Conservation (phyloP, 92 coral and sea anemone species). For the Zoanthus gigantus region DNA sequence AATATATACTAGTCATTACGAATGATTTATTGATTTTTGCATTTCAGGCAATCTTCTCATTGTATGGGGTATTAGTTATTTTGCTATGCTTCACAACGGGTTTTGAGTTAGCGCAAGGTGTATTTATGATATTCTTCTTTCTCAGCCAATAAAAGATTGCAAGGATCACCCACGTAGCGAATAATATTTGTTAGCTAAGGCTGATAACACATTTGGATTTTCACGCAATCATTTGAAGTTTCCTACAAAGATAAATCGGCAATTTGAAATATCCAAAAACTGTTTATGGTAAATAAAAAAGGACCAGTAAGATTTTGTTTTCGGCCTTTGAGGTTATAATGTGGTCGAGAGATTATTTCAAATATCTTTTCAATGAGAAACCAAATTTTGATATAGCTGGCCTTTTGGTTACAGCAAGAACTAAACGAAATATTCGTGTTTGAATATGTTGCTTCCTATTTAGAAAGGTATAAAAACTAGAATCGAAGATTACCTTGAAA, state of each 20-base stretch:
- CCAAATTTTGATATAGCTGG: neutral
- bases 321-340: neutral
- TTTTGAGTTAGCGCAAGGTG: slow-evolving; percentile 26
- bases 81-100: neutral
- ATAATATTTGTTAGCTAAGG: neutral
- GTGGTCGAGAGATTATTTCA: neutral
- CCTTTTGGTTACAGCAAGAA: slow-evolving; percentile 15
- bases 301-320: neutral
- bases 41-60: slow-evolving; percentile 32
- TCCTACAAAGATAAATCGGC: neutral
- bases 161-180: neutral
- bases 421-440: neutral
- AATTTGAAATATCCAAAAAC: neutral
- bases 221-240: neutral
- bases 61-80: slow-evolving; percentile 32
- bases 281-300: neutral
- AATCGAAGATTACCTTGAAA: slow-evolving; percentile 20
- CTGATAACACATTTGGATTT: neutral
- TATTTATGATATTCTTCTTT: neutral
- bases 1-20: neutral
- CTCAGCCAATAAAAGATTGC: neutral
- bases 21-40: slow-evolving; percentile 33
- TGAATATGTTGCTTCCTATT: slow-evolving; percentile 2
- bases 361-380: neutral
- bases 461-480: neutral